A percentile compares a stretch with the other conserved stretches of the same genome.
phyloP scores from a whole-genome alignment of 2,113 vertebrate genomes.

The Nipponia nippon region DNA sequence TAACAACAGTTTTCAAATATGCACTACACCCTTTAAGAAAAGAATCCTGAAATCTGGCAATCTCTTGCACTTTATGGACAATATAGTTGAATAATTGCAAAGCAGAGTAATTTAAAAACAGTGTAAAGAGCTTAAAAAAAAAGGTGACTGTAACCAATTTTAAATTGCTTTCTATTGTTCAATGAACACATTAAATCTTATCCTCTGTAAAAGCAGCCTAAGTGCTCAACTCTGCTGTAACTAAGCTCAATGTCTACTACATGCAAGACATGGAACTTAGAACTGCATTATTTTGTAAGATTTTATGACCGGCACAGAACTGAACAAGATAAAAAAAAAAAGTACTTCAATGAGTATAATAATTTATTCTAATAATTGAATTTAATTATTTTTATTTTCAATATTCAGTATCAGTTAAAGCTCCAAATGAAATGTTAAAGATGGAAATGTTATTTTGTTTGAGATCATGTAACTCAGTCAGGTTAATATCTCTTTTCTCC shows the following conservation, averaged over 20 bases:
- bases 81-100: neutral
- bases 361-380: neutral
- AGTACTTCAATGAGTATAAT: neutral
- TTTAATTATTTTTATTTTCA: neutral
- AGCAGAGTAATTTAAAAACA: neutral
- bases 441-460: neutral
- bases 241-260: neutral
- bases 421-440: neutral
- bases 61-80: neutral
- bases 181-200: neutral
- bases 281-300: neutral
- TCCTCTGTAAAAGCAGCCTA: neutral
- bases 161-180: neutral
- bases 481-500: neutral
- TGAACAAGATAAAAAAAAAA: neutral
- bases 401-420: neutral
- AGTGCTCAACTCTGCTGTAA: neutral
- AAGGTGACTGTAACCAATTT: neutral
- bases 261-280: neutral
- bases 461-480: neutral
- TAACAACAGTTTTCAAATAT: neutral
- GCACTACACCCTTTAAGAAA: neutral
- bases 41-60: neutral
- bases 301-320: neutral
- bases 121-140: neutral